Base-by-base conservation (phyloP, 2,888 invertebrate species). In the Campopleginae sp. region DNA sequence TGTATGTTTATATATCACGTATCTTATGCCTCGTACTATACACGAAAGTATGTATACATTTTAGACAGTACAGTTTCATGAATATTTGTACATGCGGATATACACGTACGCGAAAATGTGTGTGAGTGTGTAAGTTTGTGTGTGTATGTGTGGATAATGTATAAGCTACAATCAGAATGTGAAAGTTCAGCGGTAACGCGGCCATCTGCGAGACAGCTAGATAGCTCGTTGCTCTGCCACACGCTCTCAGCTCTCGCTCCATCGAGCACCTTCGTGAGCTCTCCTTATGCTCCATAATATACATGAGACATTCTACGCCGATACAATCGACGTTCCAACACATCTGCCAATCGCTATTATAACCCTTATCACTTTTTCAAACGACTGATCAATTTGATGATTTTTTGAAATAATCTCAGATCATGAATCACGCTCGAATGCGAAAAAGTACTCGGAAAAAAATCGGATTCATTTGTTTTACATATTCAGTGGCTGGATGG, bases 171-270 rank as follows among this genome's bases (percentile, higher is more conserved):
- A 91, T 91, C 90, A 93, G 91, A 92, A 93, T 93, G 93, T 93
- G 93, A 93, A 93, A 93, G 93, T 93, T 93, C 90, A 92, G 88
- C 89, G 85, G 91, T 90, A 91, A 92, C 90, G 90, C 91, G 91
- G 89, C 90, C 90, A 91, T 88, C 89, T 83, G 87, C 86, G 86
- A 87, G 85, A 84, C 86, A 82, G 84, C 86, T 82, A 86, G 86
- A 86, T 84, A 78, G 84, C 80, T 76, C 75, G 86, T 66, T 75
- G 85, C 83, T 87, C 82, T 51, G 78, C 71, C 84, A 84, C 84
- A 82, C 85, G 84, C 85, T 78, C 80, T 70, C 77, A 70, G 83
- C 83, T 86, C 81, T 86, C 82, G 85, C 85, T 82, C 85, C 76
- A 85, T 83, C 78, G 80, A 68, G 85, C 81, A 85, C 80, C 86